phyloP scores from a whole-genome alignment of 2,888 invertebrate genomes.

The Conops quadrifasciatus region DNA sequence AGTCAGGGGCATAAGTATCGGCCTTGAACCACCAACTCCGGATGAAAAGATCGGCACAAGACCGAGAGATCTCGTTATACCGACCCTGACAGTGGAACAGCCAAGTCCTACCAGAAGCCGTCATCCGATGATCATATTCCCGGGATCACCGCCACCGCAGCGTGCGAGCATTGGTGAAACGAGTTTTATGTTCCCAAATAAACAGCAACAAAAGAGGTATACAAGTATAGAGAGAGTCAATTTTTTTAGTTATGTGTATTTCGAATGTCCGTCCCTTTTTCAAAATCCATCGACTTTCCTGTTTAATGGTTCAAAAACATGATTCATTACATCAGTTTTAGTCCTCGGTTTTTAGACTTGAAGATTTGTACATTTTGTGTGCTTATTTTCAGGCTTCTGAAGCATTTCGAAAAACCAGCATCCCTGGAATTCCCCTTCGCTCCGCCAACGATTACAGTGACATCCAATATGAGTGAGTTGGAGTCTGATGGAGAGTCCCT shows the following conservation, averaged over 20 bases:
- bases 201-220: slow-evolving; percentile 66
- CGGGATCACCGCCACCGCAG: slow-evolving; percentile 70
- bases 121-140: slow-evolving; percentile 65
- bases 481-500: slow-evolving; percentile 78
- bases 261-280: not conserved
- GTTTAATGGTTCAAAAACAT: no score
- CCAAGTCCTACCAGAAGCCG: slow-evolving; percentile 73
- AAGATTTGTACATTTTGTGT: no score
- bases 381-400: slow-evolving; percentile 67
- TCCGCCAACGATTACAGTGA: slow-evolving; percentile 78
- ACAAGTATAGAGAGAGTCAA: slow-evolving; percentile 47
- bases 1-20: slow-evolving; percentile 51
- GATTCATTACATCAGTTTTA: no score
- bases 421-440: slow-evolving; percentile 71
- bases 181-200: slow-evolving; percentile 62
- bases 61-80: slow-evolving; percentile 70
- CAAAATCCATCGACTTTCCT: not conserved
- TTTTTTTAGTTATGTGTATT: not conserved
- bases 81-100: slow-evolving; percentile 73
- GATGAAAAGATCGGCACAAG: slow-evolving; percentile 51
- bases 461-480: slow-evolving; percentile 77
- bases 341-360: no score
- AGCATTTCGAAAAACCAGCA: slow-evolving; percentile 72
- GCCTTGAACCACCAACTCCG: slow-evolving; percentile 56
- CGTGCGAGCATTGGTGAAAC: slow-evolving; percentile 63